Percentiles rank a stretch among this genome's conserved stretches.
These are phyloP conservation scores for Sciaenops ocellatus DNA, from an alignment of 2,797 vertebrate species.

Conservation along the genomic window DNA sequence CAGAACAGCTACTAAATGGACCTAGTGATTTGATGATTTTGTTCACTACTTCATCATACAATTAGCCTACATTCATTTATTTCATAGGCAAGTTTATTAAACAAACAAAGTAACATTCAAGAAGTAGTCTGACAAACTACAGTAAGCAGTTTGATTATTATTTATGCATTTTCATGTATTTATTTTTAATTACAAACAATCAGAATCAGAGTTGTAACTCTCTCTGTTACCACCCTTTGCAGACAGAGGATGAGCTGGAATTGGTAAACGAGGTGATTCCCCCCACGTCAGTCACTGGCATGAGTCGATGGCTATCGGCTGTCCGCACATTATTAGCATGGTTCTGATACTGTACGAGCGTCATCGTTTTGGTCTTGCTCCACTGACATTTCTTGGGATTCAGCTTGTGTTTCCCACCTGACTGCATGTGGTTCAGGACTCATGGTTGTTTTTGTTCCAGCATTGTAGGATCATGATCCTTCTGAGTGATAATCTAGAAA, in stretches of 20 bases:
- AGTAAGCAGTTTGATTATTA: slow-evolving; percentile 16
- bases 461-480: slow-evolving; percentile 49
- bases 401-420: slow-evolving; percentile 64
- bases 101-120: neutral
- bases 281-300: slow-evolving; percentile 75
- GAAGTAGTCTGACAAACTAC: neutral
- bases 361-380: slow-evolving; percentile 68
- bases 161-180: slow-evolving; percentile 20
- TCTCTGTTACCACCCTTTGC: slow-evolving; percentile 83
- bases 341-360: slow-evolving; percentile 49
- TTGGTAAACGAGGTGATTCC: slow-evolving; percentile 91
- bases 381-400: slow-evolving; percentile 71
- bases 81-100: slow-evolving; percentile 7
- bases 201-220: slow-evolving; percentile 72
- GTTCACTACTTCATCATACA: neutral
- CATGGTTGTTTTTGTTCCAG: slow-evolving; percentile 66
- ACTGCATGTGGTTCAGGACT: slow-evolving; percentile 80
- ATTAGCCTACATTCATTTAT: slow-evolving; percentile 8
- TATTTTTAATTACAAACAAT: slow-evolving; percentile 9
- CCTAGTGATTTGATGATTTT: neutral
- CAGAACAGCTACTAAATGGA: neutral
- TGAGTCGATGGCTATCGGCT: slow-evolving; percentile 70
- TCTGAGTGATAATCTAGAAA: slow-evolving; percentile 21
- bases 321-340: slow-evolving; percentile 75
- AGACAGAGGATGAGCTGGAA: slow-evolving; percentile 96